Evolutionary conservation across 2,797 vertebrate genomes (phyloP).

Genomic region (Enteromius anoplus): DNA sequence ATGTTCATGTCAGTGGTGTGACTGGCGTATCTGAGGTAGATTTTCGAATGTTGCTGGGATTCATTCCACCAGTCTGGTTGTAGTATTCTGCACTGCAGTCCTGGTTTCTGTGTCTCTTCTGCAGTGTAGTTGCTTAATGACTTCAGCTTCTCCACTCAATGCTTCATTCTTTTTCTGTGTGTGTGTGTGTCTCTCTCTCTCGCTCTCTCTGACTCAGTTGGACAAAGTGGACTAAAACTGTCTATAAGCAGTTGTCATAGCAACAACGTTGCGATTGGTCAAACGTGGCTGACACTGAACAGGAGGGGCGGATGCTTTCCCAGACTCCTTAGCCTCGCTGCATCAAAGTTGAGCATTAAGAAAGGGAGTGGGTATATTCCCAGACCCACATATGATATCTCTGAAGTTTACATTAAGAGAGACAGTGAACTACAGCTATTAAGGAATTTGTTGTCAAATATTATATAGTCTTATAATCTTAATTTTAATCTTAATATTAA

Average conservation of each 20-base stretch:
- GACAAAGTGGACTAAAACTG: constrained; percentile 45
- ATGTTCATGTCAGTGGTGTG: constrained; percentile 4
- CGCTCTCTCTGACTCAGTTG: constrained; percentile 35
- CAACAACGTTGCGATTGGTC: constrained; percentile 56
- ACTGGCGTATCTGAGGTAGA: neutral
- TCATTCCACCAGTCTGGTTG: neutral
- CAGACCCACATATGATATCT: neutral
- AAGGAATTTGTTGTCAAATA: neutral
- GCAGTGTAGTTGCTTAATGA: constrained; percentile 37
- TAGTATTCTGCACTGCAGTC: constrained; percentile 28
- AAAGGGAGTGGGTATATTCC: constrained; percentile 6
- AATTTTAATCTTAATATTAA: too few relatives aligned
- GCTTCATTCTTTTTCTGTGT: constrained; percentile 3
- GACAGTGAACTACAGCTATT: neutral
- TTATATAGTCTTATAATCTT: too few relatives aligned
- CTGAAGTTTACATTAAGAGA: neutral
- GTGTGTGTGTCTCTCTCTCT: constrained; percentile 19
- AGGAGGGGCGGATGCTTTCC: constrained; percentile 39
- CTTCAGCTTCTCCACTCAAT: constrained; percentile 15
- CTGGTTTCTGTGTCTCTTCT: constrained; percentile 18
- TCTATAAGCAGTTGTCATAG: constrained; percentile 54
- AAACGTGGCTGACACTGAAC: constrained; percentile 33
- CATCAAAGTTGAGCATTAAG: constrained; percentile 15
- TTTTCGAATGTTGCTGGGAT: constrained; percentile 2
- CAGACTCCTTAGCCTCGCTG: constrained; percentile 45